phyloP scores from a whole-genome alignment of 2,797 vertebrate species.

The Oreonectes daqikongensis region DNA sequence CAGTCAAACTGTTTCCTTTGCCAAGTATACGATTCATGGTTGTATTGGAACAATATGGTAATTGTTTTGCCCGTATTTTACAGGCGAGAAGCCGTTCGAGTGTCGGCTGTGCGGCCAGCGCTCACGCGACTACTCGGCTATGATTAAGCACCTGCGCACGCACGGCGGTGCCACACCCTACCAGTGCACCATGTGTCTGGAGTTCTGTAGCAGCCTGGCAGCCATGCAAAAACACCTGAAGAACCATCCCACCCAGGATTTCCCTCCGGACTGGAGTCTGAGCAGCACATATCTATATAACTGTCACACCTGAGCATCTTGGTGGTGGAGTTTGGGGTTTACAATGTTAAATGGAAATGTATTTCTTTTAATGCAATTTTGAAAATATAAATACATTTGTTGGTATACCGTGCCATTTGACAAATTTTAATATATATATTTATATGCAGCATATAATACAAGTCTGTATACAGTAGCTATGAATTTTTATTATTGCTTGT shows the following conservation, averaged over 20 bases:
- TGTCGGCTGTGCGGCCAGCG: constrained; percentile 98
- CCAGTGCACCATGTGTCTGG: constrained; percentile 97
- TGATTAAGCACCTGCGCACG: constrained; percentile 99
- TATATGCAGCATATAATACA: no score
- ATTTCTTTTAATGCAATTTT: not conserved
- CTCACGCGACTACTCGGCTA: constrained; percentile 97
- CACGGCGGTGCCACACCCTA: constrained; percentile 99
- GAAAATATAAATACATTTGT: not conserved
- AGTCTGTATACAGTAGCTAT: not conserved
- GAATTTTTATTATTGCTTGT: not conserved
- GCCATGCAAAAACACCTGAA: constrained; percentile 99
- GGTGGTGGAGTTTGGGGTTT: no score
- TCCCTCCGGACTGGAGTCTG: constrained; percentile 97
- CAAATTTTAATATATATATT: constrained; percentile 16
- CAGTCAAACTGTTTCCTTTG: no score
- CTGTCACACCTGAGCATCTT: constrained; percentile 86
- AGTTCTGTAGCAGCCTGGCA: constrained; percentile 97
- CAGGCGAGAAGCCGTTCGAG: constrained; percentile 99
- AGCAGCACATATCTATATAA: constrained; percentile 98
- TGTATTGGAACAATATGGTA: no score
- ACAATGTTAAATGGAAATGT: not conserved
- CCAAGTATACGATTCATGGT: no score
- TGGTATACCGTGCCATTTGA: not conserved
- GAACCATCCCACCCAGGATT: constrained; percentile 93
- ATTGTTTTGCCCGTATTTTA: no score